Base-by-base conservation (phyloP, 2,797 vertebrate genomes). In the Capromys pilorides region DNA sequence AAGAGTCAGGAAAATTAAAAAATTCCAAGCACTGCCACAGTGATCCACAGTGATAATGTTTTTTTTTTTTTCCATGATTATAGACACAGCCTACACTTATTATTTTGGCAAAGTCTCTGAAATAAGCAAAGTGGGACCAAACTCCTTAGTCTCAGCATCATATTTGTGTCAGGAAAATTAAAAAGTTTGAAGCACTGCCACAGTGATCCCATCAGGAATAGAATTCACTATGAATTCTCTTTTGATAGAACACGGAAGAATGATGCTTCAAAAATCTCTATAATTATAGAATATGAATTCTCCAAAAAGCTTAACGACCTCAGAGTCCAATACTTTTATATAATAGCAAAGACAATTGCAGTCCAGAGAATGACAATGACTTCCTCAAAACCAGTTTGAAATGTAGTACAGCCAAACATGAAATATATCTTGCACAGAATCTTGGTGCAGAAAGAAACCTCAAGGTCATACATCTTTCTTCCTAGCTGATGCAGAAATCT, bases 151-250 rank as follows among this genome's bases (percentile, higher is more conserved):
- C 92, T 87, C 61, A 33, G 88, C 45, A 61, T 84, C 69, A 13
- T n/a, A 18, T n/a, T 28, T 62, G 54, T 64, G 80, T 77, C 66
- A 91, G 26, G 26, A 75, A 24, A 75, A 41, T 45, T 73, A 33
- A 69, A 90, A 84, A 66, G 24, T 57, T 82, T 51, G 66, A 66
- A 92, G 49, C 2, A 54, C 4, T 57, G 73, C n/a, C 57, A 88
- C 12, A 19, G 33, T 26, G 36, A 84, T 86, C 14, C 62, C 22
- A 54, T 24, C 14, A 69, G 71, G 45, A 83, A 14, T 22, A 59
- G 73, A 97, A 87, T 39, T 87, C 16, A 28, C 10, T n/a, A 81
- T n/a, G 71, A 89, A 67, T 80, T 95, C 19, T 84, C 73, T 80
- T 83, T 79, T 77, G 22, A 66, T 22, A 83, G 33, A 77, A 93